These are phyloP conservation scores for Carcina quercana DNA, from an alignment of 2,888 invertebrate genomes.

Conservation along the genomic window DNA sequence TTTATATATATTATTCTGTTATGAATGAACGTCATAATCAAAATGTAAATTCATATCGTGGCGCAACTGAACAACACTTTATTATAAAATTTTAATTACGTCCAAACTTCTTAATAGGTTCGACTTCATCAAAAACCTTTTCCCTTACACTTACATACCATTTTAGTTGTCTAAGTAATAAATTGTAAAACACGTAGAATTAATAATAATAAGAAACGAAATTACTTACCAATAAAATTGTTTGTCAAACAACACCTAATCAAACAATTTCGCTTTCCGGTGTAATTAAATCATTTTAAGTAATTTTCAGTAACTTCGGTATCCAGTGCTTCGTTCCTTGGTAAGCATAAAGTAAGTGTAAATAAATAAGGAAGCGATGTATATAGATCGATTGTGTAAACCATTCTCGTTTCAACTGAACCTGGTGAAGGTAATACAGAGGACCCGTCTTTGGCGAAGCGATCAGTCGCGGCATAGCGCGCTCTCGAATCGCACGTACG, in stretches of 20 bases:
- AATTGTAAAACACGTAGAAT: too few species aligned
- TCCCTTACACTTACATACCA: too few species aligned
- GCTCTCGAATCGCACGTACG: constrained; percentile 31
- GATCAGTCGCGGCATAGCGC: constrained; percentile 53
- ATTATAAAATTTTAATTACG: too few species aligned
- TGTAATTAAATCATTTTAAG: background rate
- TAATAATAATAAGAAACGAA: constrained; percentile 3
- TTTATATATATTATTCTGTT: too few species aligned
- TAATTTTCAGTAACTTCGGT: background rate
- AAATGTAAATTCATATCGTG: too few species aligned
- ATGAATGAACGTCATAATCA: too few species aligned
- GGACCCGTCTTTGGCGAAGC: constrained; percentile 6
- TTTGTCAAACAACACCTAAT: constrained; percentile 10
- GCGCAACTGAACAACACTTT: too few species aligned
- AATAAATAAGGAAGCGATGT: constrained; percentile 5
- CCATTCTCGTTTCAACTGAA: background rate
- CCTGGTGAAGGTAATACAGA: constrained; percentile 3
- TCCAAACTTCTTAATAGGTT: too few species aligned
- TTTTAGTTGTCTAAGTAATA: too few species aligned
- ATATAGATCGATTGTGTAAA: constrained; percentile 1
- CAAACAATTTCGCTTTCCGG: constrained; percentile 6
- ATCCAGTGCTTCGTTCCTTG: background rate
- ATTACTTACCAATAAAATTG: constrained; percentile 3
- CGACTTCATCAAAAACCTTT: too few species aligned
- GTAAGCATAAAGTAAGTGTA: background rate